Evolutionary conservation across 2,888 invertebrate species (phyloP), one percentile per base, ranked within the genome.

Genomic region (Plebejus anna): DNA sequence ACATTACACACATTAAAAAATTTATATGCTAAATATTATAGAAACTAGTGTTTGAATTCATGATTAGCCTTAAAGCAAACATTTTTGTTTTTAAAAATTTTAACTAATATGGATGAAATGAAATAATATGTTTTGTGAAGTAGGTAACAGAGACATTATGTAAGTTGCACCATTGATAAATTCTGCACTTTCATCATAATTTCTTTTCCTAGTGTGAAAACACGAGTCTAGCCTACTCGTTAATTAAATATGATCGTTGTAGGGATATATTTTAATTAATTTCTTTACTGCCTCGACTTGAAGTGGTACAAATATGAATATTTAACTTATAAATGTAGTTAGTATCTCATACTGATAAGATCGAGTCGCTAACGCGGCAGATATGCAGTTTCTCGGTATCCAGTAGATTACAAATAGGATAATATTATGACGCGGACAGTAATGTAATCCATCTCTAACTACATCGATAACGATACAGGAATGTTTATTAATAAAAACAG

Each of bases 241-340:
- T 66, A 32, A 66, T 32, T 66, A 66, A 66, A 66, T 66, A 66
- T 66, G 36, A 66, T 16, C 55, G 55, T 16, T 55, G 55, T 55
- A 55, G 16, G 55, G 55, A 55, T 55, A 55, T 66, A 66, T 66
- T 66, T 66, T 61, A 66, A 66, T 66, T 66, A 36, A 66, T 66
- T 66, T 66, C 66, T 36, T 36, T 66, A 32, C 32, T 66, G 66
- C 66, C 32, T 36, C 32, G 66, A 66, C 66, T 66, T 66, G 66
- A 66, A 66, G 66, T 66, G 66, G 32, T 66, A 66, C 66, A 66
- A 66, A 66, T 66, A 66, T 66, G 66, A 66, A 66, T 66, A 66
- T 66, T 66, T 66, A 66, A 66, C 66, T 32, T 66, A 36, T 32
- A 66, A 66, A 66, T 66, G 66, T 66, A 66, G 66, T 66, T 66